Evolutionary conservation across 2,113 vertebrate species (phyloP), one percentile per base, ranked within the genome.

Genomic region (Anarhynchus alexandrinus): DNA sequence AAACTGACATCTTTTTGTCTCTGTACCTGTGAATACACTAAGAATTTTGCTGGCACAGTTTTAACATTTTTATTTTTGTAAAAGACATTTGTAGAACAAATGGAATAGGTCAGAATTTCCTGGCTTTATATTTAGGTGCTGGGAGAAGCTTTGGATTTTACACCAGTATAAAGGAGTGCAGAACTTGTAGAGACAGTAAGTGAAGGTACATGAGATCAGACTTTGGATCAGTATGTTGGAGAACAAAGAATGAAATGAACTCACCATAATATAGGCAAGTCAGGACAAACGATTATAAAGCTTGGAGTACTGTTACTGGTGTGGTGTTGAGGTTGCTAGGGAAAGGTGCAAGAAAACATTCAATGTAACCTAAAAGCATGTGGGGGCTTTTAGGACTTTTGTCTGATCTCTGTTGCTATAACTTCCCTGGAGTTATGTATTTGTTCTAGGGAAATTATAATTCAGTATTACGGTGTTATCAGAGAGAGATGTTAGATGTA

Each of bases 121-220:
- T 96, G 88, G 86, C 76, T 73, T 86, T 83, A 17, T 73, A 45
- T 85, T 90, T 77, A 62, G 23, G 38, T 86, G 38, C 72, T 90
- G 67, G 67, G 59, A 86, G 87, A 85, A 90, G 15, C 55, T 40
- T 58, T 67, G 59, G 26, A 55, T 97, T 95, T 90, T 83, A 81
- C n/a, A 88, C 29, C n/a, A 49, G 10, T 34, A 9, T 74, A 74
- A 74, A 30, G 27, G 38, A 74, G 59, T 13, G 16, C 22, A 82
- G 62, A 74, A 88, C 8, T 92, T 71, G 32, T 52, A 76, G 72
- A 90, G 67, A 74, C 71, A 86, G 51, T 74, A 78, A 42, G 67
- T 88, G 67, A 90, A 90, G 55, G 72, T 88, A 71, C 61, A 88
- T 96, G 92, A 95, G 76, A 42, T 96, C 92, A 95, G 82, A 90